phyloP scores from a whole-genome alignment of 2,113 vertebrate genomes.

The Telmatochromis bifrenatus region DNA sequence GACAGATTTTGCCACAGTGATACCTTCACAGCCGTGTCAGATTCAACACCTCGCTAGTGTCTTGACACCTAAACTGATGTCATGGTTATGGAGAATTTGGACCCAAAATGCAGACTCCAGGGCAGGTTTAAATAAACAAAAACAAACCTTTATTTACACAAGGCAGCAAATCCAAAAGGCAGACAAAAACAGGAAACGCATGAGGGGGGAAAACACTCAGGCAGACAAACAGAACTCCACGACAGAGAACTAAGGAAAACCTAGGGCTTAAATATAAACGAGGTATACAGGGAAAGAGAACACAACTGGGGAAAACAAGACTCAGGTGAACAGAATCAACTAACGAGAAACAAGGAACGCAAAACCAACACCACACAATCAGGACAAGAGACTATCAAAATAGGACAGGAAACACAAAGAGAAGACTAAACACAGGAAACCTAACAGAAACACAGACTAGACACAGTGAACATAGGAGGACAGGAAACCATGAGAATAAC shows the following conservation, averaged over 20 bases:
- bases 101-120: background rate
- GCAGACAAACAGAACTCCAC: background rate
- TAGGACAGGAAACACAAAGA: background rate
- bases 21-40: background rate
- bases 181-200: background rate
- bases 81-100: background rate
- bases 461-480: background rate
- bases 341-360: background rate
- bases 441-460: background rate
- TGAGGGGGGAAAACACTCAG: background rate
- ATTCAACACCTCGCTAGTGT: background rate
- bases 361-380: background rate
- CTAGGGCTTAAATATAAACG: background rate
- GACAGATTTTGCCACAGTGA: background rate
- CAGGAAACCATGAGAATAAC: background rate
- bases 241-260: background rate
- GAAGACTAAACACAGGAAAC: background rate
- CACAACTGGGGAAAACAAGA: background rate
- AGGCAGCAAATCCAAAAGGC: background rate
- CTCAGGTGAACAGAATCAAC: background rate
- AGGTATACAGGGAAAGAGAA: background rate
- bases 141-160: background rate
- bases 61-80: background rate
- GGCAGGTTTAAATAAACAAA: background rate
- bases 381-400: background rate